Evolutionary conservation across 2,113 vertebrate species (phyloP).

Genomic region (Lathamus discolor): DNA sequence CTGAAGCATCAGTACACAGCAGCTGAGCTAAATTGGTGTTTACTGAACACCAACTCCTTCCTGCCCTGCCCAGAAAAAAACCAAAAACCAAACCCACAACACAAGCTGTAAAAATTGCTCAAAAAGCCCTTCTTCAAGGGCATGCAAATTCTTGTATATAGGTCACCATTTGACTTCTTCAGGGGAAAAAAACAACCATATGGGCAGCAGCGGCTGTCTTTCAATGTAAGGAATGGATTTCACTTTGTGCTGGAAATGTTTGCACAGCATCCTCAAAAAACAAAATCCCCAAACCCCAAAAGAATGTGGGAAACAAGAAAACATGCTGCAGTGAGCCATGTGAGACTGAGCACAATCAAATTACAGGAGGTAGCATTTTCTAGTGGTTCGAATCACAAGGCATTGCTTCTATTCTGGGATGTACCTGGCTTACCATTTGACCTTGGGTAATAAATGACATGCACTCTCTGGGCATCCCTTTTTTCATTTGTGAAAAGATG

Average conservation of each 20-base stretch:
- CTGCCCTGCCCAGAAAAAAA: neutral
- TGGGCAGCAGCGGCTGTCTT: neutral
- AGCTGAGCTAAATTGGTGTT: neutral
- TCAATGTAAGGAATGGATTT: neutral
- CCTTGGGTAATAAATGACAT: slow-evolving; percentile 43
- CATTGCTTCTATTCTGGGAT: slow-evolving; percentile 49
- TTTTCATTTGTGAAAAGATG: neutral
- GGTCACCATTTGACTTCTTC: slow-evolving; percentile 8
- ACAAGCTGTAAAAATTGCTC: neutral
- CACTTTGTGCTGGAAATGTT: slow-evolving; percentile 7
- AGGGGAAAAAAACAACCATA: neutral
- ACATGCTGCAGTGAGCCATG: slow-evolving; percentile 39
- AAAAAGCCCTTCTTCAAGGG: neutral
- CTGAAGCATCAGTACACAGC: neutral
- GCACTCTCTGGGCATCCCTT: slow-evolving; percentile 1
- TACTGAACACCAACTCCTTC: neutral
- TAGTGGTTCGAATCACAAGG: slow-evolving; percentile 42
- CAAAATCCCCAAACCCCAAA: neutral
- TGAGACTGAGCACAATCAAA: slow-evolving; percentile 57
- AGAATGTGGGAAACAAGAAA: neutral
- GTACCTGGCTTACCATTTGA: slow-evolving; percentile 41
- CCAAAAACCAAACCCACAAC: neutral
- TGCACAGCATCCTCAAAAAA: neutral
- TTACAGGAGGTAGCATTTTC: slow-evolving; percentile 59
- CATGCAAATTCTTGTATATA: neutral